Conservation (phyloP, 2,888 invertebrate genomes). For the Melipona bicolor region DNA sequence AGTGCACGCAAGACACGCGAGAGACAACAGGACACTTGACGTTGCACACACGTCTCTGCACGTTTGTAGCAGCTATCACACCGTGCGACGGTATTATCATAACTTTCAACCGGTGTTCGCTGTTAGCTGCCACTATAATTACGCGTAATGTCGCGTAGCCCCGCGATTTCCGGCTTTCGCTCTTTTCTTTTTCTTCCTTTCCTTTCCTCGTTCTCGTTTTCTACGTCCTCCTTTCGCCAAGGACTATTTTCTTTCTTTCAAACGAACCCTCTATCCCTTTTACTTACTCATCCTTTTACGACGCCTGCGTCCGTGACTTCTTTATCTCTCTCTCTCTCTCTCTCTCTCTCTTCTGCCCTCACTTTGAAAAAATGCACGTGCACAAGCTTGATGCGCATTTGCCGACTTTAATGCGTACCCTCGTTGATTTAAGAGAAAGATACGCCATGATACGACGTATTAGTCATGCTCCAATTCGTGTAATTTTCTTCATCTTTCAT, state of each 20-base stretch:
- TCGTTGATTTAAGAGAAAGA: slow-evolving; percentile 71
- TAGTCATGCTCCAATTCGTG: slow-evolving; percentile 23
- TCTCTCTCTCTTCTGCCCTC: slow-evolving; percentile 13
- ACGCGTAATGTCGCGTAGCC: slow-evolving; percentile 72
- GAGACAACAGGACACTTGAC: slow-evolving; percentile 46
- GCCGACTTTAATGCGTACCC: slow-evolving; percentile 64
- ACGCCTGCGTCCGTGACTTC: slow-evolving; percentile 33
- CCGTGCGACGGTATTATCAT: slow-evolving; percentile 71
- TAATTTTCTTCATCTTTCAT: not conserved
- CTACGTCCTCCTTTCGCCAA: slow-evolving; percentile 41
- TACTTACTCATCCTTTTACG: slow-evolving; percentile 21
- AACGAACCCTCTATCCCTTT: not conserved
- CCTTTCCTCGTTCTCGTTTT: slow-evolving; percentile 13
- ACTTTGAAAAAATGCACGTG: not conserved
- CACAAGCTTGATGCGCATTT: slow-evolving; percentile 48
- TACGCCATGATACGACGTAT: slow-evolving; percentile 55
- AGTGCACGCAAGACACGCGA: slow-evolving; percentile 7
- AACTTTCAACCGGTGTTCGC: slow-evolving; percentile 72
- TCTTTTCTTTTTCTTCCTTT: slow-evolving; percentile 18
- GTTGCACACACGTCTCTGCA: slow-evolving; percentile 46
- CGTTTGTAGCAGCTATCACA: slow-evolving; percentile 46
- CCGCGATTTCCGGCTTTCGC: slow-evolving; percentile 48
- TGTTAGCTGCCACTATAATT: slow-evolving; percentile 75
- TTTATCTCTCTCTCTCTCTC: slow-evolving; percentile 19
- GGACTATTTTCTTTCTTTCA: slow-evolving; percentile 26